Evolutionary conservation across 2,888 invertebrate genomes (phyloP).

Genomic region (Drosophila engyochracea): DNA sequence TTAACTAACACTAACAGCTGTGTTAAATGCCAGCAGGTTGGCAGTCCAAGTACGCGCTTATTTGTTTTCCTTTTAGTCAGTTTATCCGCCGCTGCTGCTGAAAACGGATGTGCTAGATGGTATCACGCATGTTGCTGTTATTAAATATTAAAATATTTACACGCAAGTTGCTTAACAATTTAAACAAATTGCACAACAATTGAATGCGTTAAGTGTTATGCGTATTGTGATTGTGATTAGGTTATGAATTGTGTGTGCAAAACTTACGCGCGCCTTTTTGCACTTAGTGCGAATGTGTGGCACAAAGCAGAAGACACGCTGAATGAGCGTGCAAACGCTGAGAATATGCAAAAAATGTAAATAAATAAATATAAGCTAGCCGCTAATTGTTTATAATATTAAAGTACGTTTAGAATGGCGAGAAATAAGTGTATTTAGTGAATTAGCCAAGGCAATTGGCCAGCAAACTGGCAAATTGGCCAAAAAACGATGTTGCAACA

Average conservation of each 20-base stretch:
- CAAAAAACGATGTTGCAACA: slow-evolving; percentile 23
- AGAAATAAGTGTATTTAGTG: slow-evolving; percentile 38
- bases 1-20: slow-evolving; percentile 44
- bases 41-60: slow-evolving; percentile 25
- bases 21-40: slow-evolving; percentile 15
- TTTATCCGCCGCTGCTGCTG: slow-evolving; percentile 60
- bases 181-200: slow-evolving; percentile 24
- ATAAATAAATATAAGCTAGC: slow-evolving; percentile 59
- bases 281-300: slow-evolving; percentile 47
- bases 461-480: slow-evolving; percentile 19
- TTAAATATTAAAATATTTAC: slow-evolving; percentile 31
- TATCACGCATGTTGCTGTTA: not conserved
- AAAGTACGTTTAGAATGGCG: not conserved
- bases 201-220: slow-evolving; percentile 11
- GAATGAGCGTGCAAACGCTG: slow-evolving; percentile 56
- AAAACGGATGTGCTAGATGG: slow-evolving; percentile 29
- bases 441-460: slow-evolving; percentile 16
- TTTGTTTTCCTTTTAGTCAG: slow-evolving; percentile 58
- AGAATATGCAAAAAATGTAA: slow-evolving; percentile 64
- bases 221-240: not conserved
- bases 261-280: slow-evolving; percentile 8
- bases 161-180: slow-evolving; percentile 26
- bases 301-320: slow-evolving; percentile 63
- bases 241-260: slow-evolving; percentile 5
- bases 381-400: slow-evolving; percentile 23